Evolutionary conservation across 2,797 vertebrate species (phyloP).

Genomic region (Salarias fasciatus): DNA sequence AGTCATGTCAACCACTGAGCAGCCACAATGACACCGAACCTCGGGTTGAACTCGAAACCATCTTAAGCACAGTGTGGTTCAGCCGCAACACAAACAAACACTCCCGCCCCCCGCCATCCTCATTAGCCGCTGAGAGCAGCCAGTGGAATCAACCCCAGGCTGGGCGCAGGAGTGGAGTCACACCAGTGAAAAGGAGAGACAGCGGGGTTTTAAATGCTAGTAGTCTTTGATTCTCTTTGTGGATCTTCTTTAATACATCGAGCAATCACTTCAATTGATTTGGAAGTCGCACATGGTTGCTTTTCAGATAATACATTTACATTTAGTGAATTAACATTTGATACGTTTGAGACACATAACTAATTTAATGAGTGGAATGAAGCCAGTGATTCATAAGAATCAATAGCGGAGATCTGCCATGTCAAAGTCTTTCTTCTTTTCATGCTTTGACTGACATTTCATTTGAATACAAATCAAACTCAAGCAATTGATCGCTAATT

Average conservation of each 20-base stretch:
- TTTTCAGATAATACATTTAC: constrained; percentile 13
- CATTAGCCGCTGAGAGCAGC: constrained; percentile 70
- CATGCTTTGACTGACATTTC: too few species aligned
- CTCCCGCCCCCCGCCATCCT: constrained; percentile 59
- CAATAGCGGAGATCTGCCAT: too few species aligned
- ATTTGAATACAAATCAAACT: too few species aligned
- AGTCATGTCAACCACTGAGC: constrained; percentile 66
- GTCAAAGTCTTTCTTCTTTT: too few species aligned
- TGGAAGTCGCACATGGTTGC: constrained; percentile 5
- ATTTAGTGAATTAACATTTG: not conserved
- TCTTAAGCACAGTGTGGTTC: constrained; percentile 68
- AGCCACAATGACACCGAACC: constrained; percentile 66
- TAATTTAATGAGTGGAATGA: not conserved
- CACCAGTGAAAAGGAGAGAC: constrained; percentile 44
- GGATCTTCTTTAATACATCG: constrained; percentile 53
- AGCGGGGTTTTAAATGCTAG: constrained; percentile 54
- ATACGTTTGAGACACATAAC: not conserved
- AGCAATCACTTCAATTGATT: constrained; percentile 33
- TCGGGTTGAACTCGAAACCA: constrained; percentile 54
- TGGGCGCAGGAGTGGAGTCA: constrained; percentile 50
- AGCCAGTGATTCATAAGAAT: too few species aligned
- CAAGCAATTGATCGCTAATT: not conserved
- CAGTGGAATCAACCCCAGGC: constrained; percentile 68
- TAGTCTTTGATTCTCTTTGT: constrained; percentile 61
- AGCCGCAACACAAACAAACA: constrained; percentile 43